Evolutionary conservation across 2,888 invertebrate species (phyloP).

Genomic region (Oscheius onirici): DNA sequence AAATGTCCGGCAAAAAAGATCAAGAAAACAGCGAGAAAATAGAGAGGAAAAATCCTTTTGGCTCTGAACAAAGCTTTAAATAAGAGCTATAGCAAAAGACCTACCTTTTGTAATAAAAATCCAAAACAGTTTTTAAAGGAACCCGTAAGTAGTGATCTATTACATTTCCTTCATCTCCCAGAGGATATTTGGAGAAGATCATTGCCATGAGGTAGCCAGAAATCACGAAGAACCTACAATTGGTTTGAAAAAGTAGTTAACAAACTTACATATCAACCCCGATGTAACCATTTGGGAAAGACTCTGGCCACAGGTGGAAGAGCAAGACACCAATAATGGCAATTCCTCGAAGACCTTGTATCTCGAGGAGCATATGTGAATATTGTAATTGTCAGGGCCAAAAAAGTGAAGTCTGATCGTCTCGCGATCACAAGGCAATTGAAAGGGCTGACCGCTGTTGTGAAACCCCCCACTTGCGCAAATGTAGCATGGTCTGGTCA

Average conservation of each 20-base stretch:
- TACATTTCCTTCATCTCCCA: neutral
- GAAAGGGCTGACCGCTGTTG: too few species aligned
- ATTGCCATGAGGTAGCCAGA: conserved; percentile 14
- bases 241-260: neutral
- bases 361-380: neutral
- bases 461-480: too few species aligned
- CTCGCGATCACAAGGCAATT: too few species aligned
- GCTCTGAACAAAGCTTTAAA: neutral
- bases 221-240: conserved; percentile 16
- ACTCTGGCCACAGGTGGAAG: neutral
- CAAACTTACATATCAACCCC: neutral
- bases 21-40: neutral
- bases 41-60: conserved; percentile 21
- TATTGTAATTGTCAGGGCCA: too few species aligned
- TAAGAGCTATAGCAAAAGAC: neutral
- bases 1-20: neutral
- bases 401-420: too few species aligned
- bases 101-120: conserved; percentile 19
- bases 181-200: neutral
- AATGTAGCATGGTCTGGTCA: too few species aligned
- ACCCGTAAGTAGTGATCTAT: too few species aligned
- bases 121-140: too few species aligned
- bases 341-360: neutral
- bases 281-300: conserved; percentile 3
- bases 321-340: neutral